Conservation (phyloP, 2,888 invertebrate species). For the Lasioglossum morio region DNA sequence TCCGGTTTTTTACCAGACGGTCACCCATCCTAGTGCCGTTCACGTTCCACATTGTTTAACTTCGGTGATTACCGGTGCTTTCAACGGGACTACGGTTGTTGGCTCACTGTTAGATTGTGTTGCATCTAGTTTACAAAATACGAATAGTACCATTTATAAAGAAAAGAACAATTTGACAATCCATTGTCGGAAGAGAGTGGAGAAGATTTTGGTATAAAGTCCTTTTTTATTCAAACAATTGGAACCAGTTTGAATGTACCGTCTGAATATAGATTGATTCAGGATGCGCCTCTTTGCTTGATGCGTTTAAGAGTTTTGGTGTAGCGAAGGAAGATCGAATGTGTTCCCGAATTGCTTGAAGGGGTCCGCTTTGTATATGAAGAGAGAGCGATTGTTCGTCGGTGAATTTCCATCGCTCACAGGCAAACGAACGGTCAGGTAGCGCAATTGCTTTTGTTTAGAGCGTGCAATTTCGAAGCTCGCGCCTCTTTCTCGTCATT, state of each 20-base stretch:
- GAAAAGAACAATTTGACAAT: background rate
- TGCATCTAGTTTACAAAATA: too few relatives aligned
- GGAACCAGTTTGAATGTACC: background rate
- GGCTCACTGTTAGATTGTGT: too few relatives aligned
- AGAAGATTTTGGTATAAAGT: background rate
- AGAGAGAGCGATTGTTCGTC: background rate
- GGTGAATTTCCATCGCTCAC: conserved; percentile 37
- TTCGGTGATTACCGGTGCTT: too few relatives aligned
- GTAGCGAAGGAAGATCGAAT: background rate
- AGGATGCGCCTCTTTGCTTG: background rate
- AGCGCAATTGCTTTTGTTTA: conserved; percentile 61
- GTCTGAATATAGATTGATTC: background rate
- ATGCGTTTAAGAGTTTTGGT: background rate
- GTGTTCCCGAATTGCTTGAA: background rate
- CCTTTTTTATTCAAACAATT: background rate
- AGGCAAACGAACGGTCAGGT: conserved; percentile 34
- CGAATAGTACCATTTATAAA: too few relatives aligned
- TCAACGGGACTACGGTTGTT: too few relatives aligned
- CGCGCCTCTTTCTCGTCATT: conserved; percentile 62
- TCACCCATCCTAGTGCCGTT: too few relatives aligned
- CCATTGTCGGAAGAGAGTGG: background rate
- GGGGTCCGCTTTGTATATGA: background rate
- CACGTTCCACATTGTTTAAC: too few relatives aligned
- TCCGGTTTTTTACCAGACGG: too few relatives aligned
- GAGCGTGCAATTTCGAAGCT: conserved; percentile 67